Evolutionary conservation across 2,797 vertebrate genomes (phyloP).

Genomic region (Poeciliopsis presidionis): DNA sequence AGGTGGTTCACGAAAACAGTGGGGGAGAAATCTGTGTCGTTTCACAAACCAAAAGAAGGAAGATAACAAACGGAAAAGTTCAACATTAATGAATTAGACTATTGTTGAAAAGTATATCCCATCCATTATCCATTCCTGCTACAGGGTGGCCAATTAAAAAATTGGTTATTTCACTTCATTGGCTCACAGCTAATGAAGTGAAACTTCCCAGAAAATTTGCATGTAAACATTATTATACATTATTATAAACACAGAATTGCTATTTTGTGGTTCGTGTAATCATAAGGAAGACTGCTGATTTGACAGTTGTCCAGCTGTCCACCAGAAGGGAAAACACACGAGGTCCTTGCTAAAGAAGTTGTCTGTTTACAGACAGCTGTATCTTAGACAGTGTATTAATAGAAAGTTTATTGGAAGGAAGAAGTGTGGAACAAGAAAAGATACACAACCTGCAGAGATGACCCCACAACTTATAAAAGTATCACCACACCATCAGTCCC

Average conservation of each 20-base stretch:
- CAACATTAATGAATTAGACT: not conserved
- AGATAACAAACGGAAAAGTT: not conserved
- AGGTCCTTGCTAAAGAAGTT: too few relatives aligned
- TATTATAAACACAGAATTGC: not conserved
- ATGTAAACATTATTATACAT: not conserved
- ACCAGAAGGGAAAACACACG: not conserved
- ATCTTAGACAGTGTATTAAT: not conserved
- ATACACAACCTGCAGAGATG: not conserved
- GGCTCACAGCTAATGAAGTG: not conserved
- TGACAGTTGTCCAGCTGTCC: not conserved
- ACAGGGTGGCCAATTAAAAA: not conserved
- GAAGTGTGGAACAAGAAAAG: not conserved
- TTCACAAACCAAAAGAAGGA: not conserved
- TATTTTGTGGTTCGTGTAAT: not conserved
- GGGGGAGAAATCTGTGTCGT: not conserved
- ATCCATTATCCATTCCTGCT: not conserved
- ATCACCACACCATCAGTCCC: too few relatives aligned
- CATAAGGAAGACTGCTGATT: too few relatives aligned
- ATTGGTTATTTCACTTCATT: not conserved
- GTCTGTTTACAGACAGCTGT: not conserved
- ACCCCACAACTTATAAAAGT: too few relatives aligned
- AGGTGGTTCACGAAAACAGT: conserved; percentile 7
- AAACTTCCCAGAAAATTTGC: not conserved
- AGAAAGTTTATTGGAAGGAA: conserved; percentile 1
- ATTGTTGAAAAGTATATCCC: not conserved